These are phyloP conservation scores for Phortica magna DNA, from an alignment of 2,888 invertebrate species.

Conservation along the genomic window DNA sequence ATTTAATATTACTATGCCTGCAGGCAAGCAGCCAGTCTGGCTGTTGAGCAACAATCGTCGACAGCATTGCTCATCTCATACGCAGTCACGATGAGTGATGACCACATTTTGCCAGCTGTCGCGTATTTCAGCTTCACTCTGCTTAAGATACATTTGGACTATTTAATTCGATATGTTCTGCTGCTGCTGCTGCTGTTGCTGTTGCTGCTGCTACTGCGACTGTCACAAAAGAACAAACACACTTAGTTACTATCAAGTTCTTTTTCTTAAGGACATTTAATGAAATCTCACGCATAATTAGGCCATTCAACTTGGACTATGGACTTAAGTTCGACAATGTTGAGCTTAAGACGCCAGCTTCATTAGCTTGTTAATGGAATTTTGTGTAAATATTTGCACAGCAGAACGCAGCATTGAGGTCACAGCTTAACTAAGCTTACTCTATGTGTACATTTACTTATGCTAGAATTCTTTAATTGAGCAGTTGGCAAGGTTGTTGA, in stretches of 20 bases:
- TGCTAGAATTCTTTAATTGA: background rate
- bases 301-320: conserved; percentile 16
- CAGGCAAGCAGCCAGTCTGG: no score
- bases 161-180: no score
- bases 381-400: conserved; percentile 16
- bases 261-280: background rate
- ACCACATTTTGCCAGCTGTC: background rate
- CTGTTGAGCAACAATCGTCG: no score
- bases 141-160: no score
- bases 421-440: background rate
- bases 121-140: background rate
- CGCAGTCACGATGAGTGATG: background rate
- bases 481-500: background rate
- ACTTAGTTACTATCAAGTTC: no score
- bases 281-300: conserved; percentile 19
- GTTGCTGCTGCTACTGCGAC: no score
- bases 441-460: background rate
- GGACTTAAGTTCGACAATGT: background rate
- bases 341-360: background rate
- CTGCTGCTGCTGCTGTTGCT: no score
- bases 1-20: background rate
- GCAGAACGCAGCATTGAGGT: conserved; percentile 4
- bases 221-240: no score
- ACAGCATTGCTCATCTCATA: background rate
- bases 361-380: conserved; percentile 20